A percentile compares a stretch with the other conserved stretches of the same genome.
Evolutionary conservation across 2,888 invertebrate genomes (phyloP).

Genomic region (Palloptera scutellata): DNA sequence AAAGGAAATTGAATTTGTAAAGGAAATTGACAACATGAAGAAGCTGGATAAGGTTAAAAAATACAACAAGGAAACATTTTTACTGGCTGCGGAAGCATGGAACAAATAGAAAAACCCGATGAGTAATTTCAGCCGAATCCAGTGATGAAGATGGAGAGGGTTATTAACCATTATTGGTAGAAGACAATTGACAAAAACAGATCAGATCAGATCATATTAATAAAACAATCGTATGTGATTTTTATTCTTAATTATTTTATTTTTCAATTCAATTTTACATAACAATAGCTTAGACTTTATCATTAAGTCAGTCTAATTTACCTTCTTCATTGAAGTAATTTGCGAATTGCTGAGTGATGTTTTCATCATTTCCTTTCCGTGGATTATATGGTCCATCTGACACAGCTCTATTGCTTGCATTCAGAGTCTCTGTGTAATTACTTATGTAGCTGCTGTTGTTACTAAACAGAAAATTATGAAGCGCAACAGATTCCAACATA

Average conservation of each 20-base stretch:
- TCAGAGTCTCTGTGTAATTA: background rate
- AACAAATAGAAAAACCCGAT: slow-evolving; percentile 4
- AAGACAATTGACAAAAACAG: background rate
- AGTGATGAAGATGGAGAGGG: background rate
- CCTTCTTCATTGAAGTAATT: slow-evolving; percentile 13
- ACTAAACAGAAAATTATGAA: slow-evolving; percentile 9
- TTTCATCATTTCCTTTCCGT: background rate
- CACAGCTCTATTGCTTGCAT: background rate
- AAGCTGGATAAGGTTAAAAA: too few relatives aligned
- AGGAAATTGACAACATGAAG: too few relatives aligned
- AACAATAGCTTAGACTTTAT: too few relatives aligned
- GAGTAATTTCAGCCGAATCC: slow-evolving; percentile 8
- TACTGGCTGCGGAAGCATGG: background rate
- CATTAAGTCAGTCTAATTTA: background rate
- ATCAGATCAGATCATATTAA: background rate
- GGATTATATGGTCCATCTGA: slow-evolving; percentile 9
- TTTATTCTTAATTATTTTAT: too few relatives aligned
- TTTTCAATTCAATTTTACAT: too few relatives aligned
- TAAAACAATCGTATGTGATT: too few relatives aligned
- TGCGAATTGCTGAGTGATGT: background rate
- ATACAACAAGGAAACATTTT: too few relatives aligned
- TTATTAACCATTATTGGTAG: slow-evolving; percentile 14
- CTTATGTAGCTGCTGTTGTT: background rate
- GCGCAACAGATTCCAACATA: too few relatives aligned
- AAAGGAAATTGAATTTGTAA: too few relatives aligned